Base-by-base conservation (phyloP, 2,113 vertebrate genomes). In the Phyllostomus hastatus region DNA sequence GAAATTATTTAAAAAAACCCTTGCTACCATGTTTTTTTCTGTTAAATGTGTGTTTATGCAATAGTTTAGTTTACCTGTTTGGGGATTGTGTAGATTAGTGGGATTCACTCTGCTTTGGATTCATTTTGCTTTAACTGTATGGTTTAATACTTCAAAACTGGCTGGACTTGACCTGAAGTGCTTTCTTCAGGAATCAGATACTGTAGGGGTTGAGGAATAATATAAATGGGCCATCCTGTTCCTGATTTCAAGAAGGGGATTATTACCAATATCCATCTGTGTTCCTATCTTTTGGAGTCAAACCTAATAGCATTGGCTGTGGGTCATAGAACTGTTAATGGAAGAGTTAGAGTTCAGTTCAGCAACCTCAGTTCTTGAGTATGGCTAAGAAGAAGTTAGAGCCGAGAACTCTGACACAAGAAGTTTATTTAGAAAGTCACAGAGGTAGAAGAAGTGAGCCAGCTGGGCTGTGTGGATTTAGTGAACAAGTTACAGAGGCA, bases 71-170 rank as follows among this genome's bases (percentile, higher is more conserved):
- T 85, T 75, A 26, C 41, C 35, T 70, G 4, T 84, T 95, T 72
- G 17, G 70, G 57, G 52, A 76, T 35, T 96, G 43, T 57, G 31
- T 83, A 84, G 14, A 61, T 72, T 57, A 89, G 67, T 69, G 67
- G 31, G 41, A 24, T 59, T 89, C 15, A 57, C 8, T 96, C 35
- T 75, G 15, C 83, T 94, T 95, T 80, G 43, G 69, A 94, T 67
- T 97, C 46, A 43, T 80, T 94, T 95, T 90, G 64, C 57, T 95
- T 75, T 88, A 69, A 88, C 26, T 66, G 91, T 11, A 26, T 66
- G 64, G 33, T 87, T 94, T 57, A 43, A 1, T 96, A 95, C 46
- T 88, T 95, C 72, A 88, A 81, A 81, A 66, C 26, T 41, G n/a
- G 46, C 11, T 48, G 46, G 54, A 24, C 14, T 14, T 83, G 52